Percentiles rank a stretch among this genome's conserved stretches.
These are phyloP conservation scores for Auanema freiburgensis DNA, from an alignment of 2,888 invertebrate species.

Conservation along the genomic window DNA sequence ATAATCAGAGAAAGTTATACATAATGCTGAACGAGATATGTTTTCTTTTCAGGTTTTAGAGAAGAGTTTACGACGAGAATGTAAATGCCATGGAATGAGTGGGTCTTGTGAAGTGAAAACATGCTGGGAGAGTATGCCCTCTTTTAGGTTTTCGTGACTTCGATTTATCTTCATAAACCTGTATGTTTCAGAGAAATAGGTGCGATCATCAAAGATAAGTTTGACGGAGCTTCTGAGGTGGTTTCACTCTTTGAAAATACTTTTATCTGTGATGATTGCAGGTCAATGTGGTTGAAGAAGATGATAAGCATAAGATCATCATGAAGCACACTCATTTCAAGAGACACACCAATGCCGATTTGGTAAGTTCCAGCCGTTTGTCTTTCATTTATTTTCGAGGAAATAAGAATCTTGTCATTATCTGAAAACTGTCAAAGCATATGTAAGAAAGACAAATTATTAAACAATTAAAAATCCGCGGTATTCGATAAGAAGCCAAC, in stretches of 20 bases:
- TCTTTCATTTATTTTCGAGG: no score
- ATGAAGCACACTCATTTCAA: slow-evolving; percentile 60
- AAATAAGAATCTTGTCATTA: no score
- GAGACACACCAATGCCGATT: slow-evolving; percentile 57
- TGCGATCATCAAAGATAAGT: slow-evolving; percentile 67
- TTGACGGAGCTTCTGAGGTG: slow-evolving; percentile 68
- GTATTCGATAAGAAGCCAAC: no score
- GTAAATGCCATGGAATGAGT: slow-evolving; percentile 62
- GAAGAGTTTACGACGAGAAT: slow-evolving; percentile 64
- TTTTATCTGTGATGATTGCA: background rate
- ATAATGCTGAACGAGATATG: no score
- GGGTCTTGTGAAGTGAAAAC: slow-evolving; percentile 60
- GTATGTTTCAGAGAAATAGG: slow-evolving; percentile 65
- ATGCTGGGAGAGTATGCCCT: slow-evolving; percentile 76
- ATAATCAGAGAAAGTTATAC: no score
- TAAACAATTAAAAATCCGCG: no score
- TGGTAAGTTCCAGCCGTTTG: slow-evolving; percentile 32
- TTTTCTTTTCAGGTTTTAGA: slow-evolving; percentile 64
- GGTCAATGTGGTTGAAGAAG: slow-evolving; percentile 22
- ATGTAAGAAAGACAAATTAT: no score
- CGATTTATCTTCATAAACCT: background rate
- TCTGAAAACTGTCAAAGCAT: no score
- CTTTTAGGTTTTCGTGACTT: slow-evolving; percentile 36
- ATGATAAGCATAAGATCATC: slow-evolving; percentile 46
- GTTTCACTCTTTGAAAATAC: slow-evolving; percentile 19